Conservation (phyloP, 2,113 vertebrate genomes). For the Rhinolophus ferrumequinum region DNA sequence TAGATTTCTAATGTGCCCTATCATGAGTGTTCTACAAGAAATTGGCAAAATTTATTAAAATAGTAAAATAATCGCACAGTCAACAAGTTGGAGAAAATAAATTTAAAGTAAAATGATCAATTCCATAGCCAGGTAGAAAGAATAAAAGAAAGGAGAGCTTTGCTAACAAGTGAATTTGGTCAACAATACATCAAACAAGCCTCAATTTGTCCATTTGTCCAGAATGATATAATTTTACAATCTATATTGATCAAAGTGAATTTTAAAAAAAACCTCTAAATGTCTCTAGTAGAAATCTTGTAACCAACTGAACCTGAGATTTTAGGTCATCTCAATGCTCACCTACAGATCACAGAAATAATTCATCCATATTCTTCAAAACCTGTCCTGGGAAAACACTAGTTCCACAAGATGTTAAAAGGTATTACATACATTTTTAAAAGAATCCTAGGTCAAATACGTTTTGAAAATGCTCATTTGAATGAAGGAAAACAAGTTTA, state of each 20-base stretch:
- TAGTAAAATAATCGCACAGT: not conserved
- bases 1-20: not conserved
- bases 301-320: not conserved
- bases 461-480: not conserved
- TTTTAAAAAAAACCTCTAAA: not conserved
- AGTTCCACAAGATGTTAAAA: not conserved
- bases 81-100: constrained; percentile 10
- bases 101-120: constrained; percentile 45
- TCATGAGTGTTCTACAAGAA: not conserved
- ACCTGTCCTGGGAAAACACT: not conserved
- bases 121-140: not conserved
- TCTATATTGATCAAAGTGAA: not conserved
- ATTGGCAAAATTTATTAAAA: constrained; percentile 15
- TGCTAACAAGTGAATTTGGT: not conserved
- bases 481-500: constrained; percentile 36
- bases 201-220: not conserved
- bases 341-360: constrained; percentile 9
- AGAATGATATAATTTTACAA: not conserved
- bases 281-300: not conserved
- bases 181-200: not conserved
- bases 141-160: constrained; percentile 5
- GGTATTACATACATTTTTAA: not conserved
- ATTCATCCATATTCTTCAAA: constrained; percentile 13
- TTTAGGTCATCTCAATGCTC: not conserved
- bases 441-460: not conserved